phyloP scores from a whole-genome alignment of 2,888 invertebrate species.

The Meiosimyza platycephala region DNA sequence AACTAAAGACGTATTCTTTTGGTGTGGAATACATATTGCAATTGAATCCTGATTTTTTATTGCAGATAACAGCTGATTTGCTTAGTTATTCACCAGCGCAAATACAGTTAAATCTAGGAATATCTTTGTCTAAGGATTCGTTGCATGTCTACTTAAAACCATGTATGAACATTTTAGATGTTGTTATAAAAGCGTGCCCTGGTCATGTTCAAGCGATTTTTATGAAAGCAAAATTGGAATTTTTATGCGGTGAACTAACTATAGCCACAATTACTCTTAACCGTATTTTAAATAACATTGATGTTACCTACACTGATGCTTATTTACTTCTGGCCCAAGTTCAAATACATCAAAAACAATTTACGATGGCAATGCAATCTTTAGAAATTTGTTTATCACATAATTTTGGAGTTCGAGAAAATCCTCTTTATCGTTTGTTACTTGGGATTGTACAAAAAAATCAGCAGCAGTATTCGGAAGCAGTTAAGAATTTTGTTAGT shows the following conservation, averaged over 20 bases:
- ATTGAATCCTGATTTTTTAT: conserved; percentile 87
- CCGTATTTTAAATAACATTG: conserved; percentile 78
- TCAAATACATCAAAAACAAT: conserved; percentile 77
- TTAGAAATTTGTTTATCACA: conserved; percentile 91
- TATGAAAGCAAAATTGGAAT: conserved; percentile 83
- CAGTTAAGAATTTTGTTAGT: conserved; percentile 79
- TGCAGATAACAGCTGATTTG: conserved; percentile 82
- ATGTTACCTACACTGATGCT: conserved; percentile 84
- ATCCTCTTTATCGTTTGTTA: conserved; percentile 89
- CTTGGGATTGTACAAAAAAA: conserved; percentile 85
- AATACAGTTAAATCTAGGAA: conserved; percentile 68
- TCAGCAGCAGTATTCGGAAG: conserved; percentile 76
- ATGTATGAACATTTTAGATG: conserved; percentile 76
- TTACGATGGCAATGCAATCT: conserved; percentile 83
- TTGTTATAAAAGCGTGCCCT: conserved; percentile 83
- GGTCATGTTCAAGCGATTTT: conserved; percentile 78
- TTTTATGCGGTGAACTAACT: conserved; percentile 80
- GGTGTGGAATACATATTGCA: conserved; percentile 79
- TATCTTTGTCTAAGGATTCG: conserved; percentile 62
- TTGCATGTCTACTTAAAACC: conserved; percentile 70
- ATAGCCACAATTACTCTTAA: conserved; percentile 79
- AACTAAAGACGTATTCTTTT: conserved; percentile 72
- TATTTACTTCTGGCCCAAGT: conserved; percentile 90
- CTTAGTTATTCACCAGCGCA: conserved; percentile 79
- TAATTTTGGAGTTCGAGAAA: conserved; percentile 92